phyloP scores from a whole-genome alignment of 1,140 invertebrate genomes.

The Eumaeus atala region DNA sequence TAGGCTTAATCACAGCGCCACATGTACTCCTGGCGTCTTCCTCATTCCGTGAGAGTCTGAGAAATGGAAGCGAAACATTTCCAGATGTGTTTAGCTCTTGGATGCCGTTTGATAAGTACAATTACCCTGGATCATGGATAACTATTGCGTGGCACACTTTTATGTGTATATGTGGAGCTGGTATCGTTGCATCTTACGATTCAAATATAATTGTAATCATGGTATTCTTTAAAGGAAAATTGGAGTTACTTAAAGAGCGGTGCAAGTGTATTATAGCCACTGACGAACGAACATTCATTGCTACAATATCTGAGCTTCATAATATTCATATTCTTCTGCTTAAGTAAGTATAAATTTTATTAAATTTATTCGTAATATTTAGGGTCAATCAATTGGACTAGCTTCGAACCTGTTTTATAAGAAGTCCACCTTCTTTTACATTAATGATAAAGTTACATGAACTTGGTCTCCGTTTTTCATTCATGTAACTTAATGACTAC shows the following conservation, averaged over 20 bases:
- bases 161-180: constrained; percentile 39
- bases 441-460: too few species aligned
- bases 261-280: constrained; percentile 43
- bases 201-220: constrained; percentile 43
- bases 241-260: constrained; percentile 48
- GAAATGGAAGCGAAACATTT: constrained; percentile 48
- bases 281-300: constrained; percentile 5
- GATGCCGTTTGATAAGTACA: constrained; percentile 51
- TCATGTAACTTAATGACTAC: too few species aligned
- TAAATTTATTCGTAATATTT: too few species aligned
- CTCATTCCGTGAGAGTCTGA: constrained; percentile 35
- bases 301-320: constrained; percentile 39
- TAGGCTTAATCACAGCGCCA: constrained; percentile 34
- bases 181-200: constrained; percentile 49
- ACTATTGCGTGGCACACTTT: constrained; percentile 43
- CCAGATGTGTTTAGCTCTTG: constrained; percentile 59
- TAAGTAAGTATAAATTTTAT: constrained; percentile 41
- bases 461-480: too few species aligned
- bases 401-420: too few species aligned
- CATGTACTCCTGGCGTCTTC: constrained; percentile 40
- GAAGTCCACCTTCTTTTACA: too few species aligned
- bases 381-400: too few species aligned
- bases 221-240: constrained; percentile 56
- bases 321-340: constrained; percentile 37
- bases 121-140: constrained; percentile 44